Evolutionary conservation across 2,888 invertebrate genomes (phyloP).

Genomic region (Diplazon laetatorius): DNA sequence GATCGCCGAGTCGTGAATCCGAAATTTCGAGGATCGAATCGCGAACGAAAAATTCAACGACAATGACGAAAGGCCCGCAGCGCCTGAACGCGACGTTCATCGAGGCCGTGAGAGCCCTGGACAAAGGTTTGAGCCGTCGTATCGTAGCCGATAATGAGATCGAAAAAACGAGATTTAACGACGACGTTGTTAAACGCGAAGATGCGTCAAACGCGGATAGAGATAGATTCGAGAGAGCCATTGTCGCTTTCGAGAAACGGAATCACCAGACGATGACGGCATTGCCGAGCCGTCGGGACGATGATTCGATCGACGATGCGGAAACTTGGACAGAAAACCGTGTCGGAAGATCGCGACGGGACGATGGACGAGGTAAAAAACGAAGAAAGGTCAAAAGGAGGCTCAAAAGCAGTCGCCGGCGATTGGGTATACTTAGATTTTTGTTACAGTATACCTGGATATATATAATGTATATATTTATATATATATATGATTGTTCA

Average conservation of each 20-base stretch:
- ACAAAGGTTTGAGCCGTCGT: constrained; percentile 18
- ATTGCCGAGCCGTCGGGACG: constrained; percentile 47
- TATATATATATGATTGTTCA: background rate
- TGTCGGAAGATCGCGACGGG: constrained; percentile 73
- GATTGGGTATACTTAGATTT: constrained; percentile 78
- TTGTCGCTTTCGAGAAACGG: constrained; percentile 60
- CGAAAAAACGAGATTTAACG: constrained; percentile 24
- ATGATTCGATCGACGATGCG: constrained; percentile 57
- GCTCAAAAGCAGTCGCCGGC: constrained; percentile 79
- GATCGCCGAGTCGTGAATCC: constrained; percentile 17
- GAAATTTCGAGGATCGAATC: constrained; percentile 1
- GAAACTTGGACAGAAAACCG: constrained; percentile 70
- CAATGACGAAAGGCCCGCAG: background rate
- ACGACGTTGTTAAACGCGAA: constrained; percentile 16
- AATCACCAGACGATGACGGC: constrained; percentile 60
- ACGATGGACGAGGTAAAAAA: constrained; percentile 79
- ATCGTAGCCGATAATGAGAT: constrained; percentile 26
- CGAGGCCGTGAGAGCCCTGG: constrained; percentile 24
- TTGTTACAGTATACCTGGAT: constrained; percentile 67
- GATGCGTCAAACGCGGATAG: constrained; percentile 37
- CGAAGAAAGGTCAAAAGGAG: constrained; percentile 76
- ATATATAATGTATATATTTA: constrained; percentile 20
- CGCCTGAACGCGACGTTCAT: constrained; percentile 34
- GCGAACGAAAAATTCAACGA: background rate
- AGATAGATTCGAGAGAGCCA: constrained; percentile 67